A percentile compares a stretch with the other conserved stretches of the same genome.
These are phyloP conservation scores for Lepus timidus DNA, from an alignment of 2,113 vertebrate genomes.

Conservation along the genomic window DNA sequence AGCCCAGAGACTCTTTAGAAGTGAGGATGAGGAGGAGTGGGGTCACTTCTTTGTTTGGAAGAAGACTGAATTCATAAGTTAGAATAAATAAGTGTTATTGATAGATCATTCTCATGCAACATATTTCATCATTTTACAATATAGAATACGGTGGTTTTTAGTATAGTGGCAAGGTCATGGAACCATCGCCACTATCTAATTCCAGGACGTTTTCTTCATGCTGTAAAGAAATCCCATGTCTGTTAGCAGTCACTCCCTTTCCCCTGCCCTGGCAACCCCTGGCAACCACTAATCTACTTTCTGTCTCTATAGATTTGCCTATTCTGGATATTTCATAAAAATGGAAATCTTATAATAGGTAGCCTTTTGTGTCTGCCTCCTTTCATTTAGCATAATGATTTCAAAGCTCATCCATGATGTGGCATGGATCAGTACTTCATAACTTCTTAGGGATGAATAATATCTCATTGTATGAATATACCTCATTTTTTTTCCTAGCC, in stretches of 20 bases:
- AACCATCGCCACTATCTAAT: background rate
- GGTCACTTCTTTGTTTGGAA: background rate
- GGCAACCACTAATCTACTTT: background rate
- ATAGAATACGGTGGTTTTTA: background rate
- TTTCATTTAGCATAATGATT: background rate
- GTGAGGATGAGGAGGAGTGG: background rate
- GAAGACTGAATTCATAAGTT: background rate
- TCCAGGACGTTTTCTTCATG: background rate
- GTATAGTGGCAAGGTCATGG: background rate
- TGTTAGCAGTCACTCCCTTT: background rate
- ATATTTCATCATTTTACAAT: background rate
- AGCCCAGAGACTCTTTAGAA: background rate
- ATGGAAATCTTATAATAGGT: background rate
- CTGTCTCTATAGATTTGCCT: slow-evolving; percentile 21
- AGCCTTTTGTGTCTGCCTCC: background rate
- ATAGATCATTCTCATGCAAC: background rate
- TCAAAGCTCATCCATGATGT: background rate
- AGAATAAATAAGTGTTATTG: background rate
- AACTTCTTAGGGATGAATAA: slow-evolving; percentile 38
- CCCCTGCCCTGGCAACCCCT: background rate
- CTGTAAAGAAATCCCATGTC: background rate
- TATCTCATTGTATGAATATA: background rate
- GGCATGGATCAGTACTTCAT: background rate
- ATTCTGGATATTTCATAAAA: background rate
- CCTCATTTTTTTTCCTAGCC: background rate